These are phyloP conservation scores for Mythimna albipuncta DNA, from an alignment of 2,888 invertebrate genomes.

Conservation along the genomic window DNA sequence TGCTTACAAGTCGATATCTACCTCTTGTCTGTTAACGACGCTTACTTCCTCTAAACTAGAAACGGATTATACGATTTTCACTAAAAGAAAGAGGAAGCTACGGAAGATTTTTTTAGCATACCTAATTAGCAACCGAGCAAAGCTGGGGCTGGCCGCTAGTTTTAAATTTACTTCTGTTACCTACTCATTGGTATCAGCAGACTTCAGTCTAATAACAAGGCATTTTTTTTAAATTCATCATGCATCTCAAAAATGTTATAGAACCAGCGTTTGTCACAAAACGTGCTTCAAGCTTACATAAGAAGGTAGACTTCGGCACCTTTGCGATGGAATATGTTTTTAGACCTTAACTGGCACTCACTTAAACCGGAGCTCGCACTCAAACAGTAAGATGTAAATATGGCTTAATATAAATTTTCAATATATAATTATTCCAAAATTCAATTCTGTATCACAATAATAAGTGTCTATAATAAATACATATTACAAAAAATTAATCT, in stretches of 20 bases:
- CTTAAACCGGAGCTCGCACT: conserved; percentile 9
- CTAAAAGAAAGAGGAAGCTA: too few species aligned
- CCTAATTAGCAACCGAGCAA: too few species aligned
- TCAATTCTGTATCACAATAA: conserved; percentile 17
- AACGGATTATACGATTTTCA: too few species aligned
- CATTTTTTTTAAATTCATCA: neutral
- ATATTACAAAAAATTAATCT: conserved; percentile 34
- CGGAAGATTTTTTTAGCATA: too few species aligned
- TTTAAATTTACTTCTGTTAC: neutral
- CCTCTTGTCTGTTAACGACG: too few species aligned
- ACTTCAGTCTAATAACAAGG: neutral
- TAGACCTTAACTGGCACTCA: conserved; percentile 1
- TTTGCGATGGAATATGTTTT: conserved; percentile 3
- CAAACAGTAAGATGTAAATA: neutral
- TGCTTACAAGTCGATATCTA: too few species aligned
- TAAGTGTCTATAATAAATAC: conserved; percentile 42
- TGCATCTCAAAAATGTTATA: neutral
- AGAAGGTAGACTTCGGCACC: conserved; percentile 25
- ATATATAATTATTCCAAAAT: conserved; percentile 22
- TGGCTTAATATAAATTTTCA: conserved; percentile 15
- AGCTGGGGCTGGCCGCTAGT: neutral
- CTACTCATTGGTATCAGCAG: neutral
- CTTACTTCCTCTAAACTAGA: too few species aligned
- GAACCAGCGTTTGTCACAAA: neutral
- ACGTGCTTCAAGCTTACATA: neutral